A percentile compares a stretch with the other conserved stretches of the same genome.
Evolutionary conservation across 2,888 invertebrate genomes (phyloP).

Genomic region (Tiliacea citrago): DNA sequence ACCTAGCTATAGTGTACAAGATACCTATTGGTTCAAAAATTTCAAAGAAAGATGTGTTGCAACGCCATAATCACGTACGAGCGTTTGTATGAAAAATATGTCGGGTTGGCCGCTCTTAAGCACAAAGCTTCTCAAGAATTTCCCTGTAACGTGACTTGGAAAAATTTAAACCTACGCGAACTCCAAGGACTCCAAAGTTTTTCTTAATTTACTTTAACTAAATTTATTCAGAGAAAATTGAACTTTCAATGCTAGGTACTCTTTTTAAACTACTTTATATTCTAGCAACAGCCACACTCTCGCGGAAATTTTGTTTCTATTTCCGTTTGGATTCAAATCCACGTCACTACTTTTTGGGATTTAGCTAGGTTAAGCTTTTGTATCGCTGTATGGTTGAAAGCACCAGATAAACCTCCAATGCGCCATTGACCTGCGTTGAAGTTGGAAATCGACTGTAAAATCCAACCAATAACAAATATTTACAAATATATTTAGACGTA

Average conservation of each 20-base stretch:
- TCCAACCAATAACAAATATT: slow-evolving; percentile 1
- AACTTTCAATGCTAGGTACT: slow-evolving; percentile 34
- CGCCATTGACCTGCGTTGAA: slow-evolving; percentile 29
- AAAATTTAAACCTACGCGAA: slow-evolving; percentile 60
- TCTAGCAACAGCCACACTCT: slow-evolving; percentile 37
- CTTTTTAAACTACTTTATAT: slow-evolving; percentile 45
- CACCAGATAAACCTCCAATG: slow-evolving; percentile 42
- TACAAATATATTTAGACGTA: background rate
- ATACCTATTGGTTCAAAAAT: too few relatives aligned
- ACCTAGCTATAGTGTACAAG: too few relatives aligned
- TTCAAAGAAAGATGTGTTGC: too few relatives aligned
- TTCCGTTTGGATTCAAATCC: slow-evolving; percentile 45
- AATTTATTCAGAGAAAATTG: slow-evolving; percentile 49
- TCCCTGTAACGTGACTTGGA: slow-evolving; percentile 64
- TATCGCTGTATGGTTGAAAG: slow-evolving; percentile 41
- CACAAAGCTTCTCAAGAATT: slow-evolving; percentile 62
- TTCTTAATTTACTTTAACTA: slow-evolving; percentile 54
- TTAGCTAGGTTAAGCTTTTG: slow-evolving; percentile 52
- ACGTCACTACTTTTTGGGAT: slow-evolving; percentile 45
- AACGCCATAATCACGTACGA: too few relatives aligned
- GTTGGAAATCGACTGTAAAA: slow-evolving; percentile 24
- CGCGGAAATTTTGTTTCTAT: slow-evolving; percentile 40
- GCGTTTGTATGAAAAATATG: too few relatives aligned
- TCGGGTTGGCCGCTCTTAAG: too few relatives aligned
- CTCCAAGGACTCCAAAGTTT: slow-evolving; percentile 53